Evolutionary conservation across 30 jellyfish, hydroid and myxozoan species (phyloP), one percentile per base, ranked within the genome.

Genomic region (Sanderia malayensis): DNA sequence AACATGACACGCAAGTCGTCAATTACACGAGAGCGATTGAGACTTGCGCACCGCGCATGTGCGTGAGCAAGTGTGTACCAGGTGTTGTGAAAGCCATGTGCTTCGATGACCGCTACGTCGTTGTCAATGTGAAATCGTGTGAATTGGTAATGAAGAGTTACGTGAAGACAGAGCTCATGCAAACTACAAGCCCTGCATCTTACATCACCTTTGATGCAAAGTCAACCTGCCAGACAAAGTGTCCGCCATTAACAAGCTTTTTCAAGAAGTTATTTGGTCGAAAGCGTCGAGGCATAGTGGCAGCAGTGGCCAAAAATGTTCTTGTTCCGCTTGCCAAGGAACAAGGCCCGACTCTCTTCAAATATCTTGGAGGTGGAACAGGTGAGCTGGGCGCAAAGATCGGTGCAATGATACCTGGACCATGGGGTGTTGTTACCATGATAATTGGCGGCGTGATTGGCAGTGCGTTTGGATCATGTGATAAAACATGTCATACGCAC

Each of bases 221-320:
- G 7, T 15, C 59, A 2, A 20, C 41, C 29, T 83, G 95, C 74
- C 26, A 25, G 57, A 73, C 87, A 34, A 65, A 58, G 24, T 83
- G 95, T 49, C 95, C 95, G 1, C 95, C 95, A 13, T 58, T 83
- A 22, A 83, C 95, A 4, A 84, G 88, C 28, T 83, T 83, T 55
- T 61, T 83, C 65, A 83, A 37, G 66, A 72, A 57, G 26, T 19
- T 83, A 3, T 83, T 83, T 34, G 95, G 95, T 21, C 46, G 86
- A 23, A 58, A 59, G 28, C 74, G 69, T 23, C 65, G 88, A 26
- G 95, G 84, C 8, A 44, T 83, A 0, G 19, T 78, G 2, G 2
- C 82, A 0, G 9, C 41, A 19, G 22, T 52, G n/a, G 60, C 57
- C 25, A 52, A 29, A 47, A 78, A 31, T 20, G 61, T 67, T 52